These are phyloP conservation scores for Cebidichthys violaceus DNA, from an alignment of 2,113 vertebrate species.

Conservation along the genomic window DNA sequence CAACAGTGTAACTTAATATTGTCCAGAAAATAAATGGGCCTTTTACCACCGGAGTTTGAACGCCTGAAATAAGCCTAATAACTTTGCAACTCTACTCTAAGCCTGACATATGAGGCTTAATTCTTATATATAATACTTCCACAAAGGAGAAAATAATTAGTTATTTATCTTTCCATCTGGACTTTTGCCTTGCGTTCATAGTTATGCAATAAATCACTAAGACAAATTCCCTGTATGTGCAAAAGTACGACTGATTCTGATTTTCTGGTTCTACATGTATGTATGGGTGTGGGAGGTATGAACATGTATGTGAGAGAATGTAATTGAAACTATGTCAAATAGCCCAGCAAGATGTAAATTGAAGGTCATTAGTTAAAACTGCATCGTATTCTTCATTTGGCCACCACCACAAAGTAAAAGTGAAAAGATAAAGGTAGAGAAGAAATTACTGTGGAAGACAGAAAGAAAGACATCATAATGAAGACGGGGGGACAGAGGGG, in stretches of 20 bases:
- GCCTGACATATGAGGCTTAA: no score
- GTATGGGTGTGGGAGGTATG: neutral
- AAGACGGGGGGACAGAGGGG: constrained; percentile 13
- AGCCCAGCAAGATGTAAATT: constrained; percentile 19
- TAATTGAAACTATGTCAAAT: constrained; percentile 44
- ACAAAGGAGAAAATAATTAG: no score
- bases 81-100: no score
- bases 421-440: constrained; percentile 44
- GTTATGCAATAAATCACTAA: no score
- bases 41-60: no score
- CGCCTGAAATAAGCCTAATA: no score
- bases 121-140: no score
- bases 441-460: constrained; percentile 39
- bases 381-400: constrained; percentile 43
- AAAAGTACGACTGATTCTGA: neutral
- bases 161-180: no score
- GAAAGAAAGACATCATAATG: constrained; percentile 30
- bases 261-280: neutral
- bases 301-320: constrained; percentile 14
- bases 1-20: no score
- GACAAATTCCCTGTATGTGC: neutral
- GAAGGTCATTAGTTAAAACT: constrained; percentile 59
- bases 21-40: no score
- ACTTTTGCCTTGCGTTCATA: no score
- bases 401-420: constrained; percentile 23